A percentile compares a stretch with the other conserved stretches of the same genome.
Evolutionary conservation across 2,113 vertebrate genomes (phyloP).

Genomic region (Piprites chloris): DNA sequence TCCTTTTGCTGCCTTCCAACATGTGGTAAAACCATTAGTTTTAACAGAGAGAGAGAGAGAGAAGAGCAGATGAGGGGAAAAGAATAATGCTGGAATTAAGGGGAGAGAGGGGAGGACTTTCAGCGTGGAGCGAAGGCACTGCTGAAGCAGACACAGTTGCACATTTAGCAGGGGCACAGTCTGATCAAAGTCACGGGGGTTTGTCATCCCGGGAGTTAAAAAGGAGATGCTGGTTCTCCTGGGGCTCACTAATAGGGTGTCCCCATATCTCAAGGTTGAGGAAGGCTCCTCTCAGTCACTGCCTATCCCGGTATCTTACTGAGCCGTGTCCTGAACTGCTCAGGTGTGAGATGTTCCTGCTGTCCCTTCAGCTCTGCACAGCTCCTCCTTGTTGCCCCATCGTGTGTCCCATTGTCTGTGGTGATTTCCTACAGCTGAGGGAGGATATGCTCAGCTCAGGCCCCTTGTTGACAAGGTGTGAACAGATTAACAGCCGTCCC

Average conservation of each 20-base stretch:
- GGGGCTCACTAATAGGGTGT: neutral
- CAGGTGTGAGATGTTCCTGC: neutral
- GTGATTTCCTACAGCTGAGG: constrained; percentile 5
- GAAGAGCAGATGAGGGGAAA: neutral
- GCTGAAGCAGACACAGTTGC: neutral
- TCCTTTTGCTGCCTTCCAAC: constrained; percentile 35
- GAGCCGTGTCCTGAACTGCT: neutral
- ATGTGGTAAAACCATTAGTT: constrained; percentile 49
- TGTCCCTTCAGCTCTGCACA: neutral
- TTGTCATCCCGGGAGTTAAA: neutral
- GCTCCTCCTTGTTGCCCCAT: neutral
- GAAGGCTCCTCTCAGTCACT: accelerated
- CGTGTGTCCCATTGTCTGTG: neutral
- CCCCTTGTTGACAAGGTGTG: constrained; percentile 42
- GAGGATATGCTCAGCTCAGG: neutral
- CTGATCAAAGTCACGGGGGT: neutral
- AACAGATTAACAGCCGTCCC: constrained; percentile 43
- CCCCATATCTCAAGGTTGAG: neutral
- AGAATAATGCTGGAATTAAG: neutral
- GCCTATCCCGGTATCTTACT: neutral
- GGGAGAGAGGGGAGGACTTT: neutral
- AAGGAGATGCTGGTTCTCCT: neutral
- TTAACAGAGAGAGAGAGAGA: neutral
- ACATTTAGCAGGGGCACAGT: accelerated
- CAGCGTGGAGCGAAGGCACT: neutral